Evolutionary conservation across 2,113 vertebrate genomes (phyloP).

Genomic region (Chionis minor): DNA sequence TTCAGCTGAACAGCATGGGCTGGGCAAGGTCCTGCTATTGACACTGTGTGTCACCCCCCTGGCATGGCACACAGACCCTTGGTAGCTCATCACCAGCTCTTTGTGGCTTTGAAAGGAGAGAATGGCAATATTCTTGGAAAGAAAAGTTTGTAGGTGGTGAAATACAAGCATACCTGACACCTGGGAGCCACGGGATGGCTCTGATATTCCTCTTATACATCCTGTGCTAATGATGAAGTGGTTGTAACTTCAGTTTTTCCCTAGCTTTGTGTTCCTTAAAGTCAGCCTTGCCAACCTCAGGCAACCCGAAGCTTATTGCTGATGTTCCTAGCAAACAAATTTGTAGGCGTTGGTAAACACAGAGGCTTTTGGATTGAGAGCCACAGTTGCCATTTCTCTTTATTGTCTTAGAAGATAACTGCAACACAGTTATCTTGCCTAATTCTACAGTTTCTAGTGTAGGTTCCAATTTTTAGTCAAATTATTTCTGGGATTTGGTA

Average conservation of each 20-base stretch:
- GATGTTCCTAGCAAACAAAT: not conserved
- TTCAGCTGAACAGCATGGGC: not conserved
- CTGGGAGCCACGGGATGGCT: not conserved
- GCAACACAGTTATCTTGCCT: not conserved
- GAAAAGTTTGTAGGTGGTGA: not conserved
- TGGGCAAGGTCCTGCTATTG: not conserved
- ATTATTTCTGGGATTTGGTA: not conserved
- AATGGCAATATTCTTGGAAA: not conserved
- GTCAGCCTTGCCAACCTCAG: not conserved
- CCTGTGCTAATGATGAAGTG: not conserved
- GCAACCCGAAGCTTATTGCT: not conserved
- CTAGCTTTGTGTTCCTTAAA: not conserved
- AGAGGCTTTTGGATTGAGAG: not conserved
- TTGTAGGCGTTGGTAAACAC: not conserved
- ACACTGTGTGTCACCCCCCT: fast-evolving
- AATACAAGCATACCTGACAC: not conserved
- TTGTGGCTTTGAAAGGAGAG: not conserved
- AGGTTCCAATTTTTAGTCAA: not conserved
- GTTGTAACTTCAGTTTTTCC: not conserved
- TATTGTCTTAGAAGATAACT: not conserved
- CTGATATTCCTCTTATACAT: not conserved
- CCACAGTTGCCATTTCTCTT: not conserved
- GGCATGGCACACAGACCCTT: not conserved
- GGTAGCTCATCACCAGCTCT: not conserved
- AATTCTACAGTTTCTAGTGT: not conserved